These are phyloP conservation scores for Dorcus hopei DNA, from an alignment of 2,888 invertebrate species.

Conservation along the genomic window DNA sequence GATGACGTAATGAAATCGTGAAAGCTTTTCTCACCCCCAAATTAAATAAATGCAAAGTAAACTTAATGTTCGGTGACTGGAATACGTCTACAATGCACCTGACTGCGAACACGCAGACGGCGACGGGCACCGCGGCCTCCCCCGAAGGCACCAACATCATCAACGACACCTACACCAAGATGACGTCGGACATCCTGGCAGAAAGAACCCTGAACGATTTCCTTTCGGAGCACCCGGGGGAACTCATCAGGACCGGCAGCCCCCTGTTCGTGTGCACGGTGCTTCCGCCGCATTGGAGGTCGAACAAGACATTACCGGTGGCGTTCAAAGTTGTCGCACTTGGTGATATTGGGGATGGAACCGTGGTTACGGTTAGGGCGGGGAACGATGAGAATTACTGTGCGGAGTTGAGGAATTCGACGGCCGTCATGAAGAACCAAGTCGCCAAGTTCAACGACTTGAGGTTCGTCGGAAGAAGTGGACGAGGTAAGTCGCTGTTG, in stretches of 20 bases:
- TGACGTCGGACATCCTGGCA: conserved; percentile 79
- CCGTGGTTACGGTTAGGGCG: conserved; percentile 87
- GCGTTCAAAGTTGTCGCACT: conserved; percentile 93
- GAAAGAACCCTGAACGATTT: conserved; percentile 82
- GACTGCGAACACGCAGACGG: conserved; percentile 52
- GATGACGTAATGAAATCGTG: too few relatives aligned
- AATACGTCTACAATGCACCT: conserved; percentile 46
- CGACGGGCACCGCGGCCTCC: conserved; percentile 61
- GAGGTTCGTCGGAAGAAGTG: conserved; percentile 94
- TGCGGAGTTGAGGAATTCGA: conserved; percentile 89
- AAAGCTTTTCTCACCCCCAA: neutral
- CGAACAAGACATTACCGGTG: conserved; percentile 93
- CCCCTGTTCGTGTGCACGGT: conserved; percentile 92
- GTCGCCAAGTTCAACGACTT: conserved; percentile 97
- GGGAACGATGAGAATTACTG: conserved; percentile 98
- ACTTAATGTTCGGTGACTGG: conserved; percentile 43
- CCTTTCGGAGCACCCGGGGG: conserved; percentile 87
- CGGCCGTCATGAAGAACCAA: conserved; percentile 94
- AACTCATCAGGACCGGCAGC: conserved; percentile 90
- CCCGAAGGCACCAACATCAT: conserved; percentile 68
- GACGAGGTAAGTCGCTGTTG: conserved; percentile 72
- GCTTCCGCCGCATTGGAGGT: conserved; percentile 93
- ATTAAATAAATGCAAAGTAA: conserved; percentile 15
- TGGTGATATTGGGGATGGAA: conserved; percentile 91
- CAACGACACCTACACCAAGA: conserved; percentile 74